A percentile compares a stretch with the other conserved stretches of the same genome.
Evolutionary conservation across 2,888 invertebrate genomes (phyloP).

Genomic region (Cerceris ruficornis): DNA sequence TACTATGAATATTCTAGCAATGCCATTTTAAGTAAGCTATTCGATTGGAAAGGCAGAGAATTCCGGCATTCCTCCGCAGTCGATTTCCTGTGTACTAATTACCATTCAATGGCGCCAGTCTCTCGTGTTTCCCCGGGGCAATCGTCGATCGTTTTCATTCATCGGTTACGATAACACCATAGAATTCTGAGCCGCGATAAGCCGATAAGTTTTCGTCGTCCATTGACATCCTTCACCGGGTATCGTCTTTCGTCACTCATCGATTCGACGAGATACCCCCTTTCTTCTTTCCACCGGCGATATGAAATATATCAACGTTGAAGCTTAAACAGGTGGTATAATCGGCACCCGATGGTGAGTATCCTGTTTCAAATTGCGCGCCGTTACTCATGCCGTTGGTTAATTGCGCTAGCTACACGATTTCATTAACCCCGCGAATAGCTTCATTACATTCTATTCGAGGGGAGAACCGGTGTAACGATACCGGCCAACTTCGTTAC

Average conservation of each 20-base stretch:
- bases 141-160: background rate
- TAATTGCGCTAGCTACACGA: constrained; percentile 47
- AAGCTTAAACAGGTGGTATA: constrained; percentile 57
- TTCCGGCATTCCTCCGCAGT: background rate
- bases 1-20: too few relatives aligned
- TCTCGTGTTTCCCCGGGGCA: background rate
- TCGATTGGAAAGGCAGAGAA: background rate
- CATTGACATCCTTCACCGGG: constrained; percentile 30
- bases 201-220: constrained; percentile 14
- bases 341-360: constrained; percentile 34
- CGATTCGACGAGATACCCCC: constrained; percentile 40
- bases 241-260: constrained; percentile 47
- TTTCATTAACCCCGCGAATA: constrained; percentile 46
- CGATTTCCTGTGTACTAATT: background rate
- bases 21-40: too few relatives aligned
- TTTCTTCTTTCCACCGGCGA: constrained; percentile 23
- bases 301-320: constrained; percentile 42
- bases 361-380: constrained; percentile 57
- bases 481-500: too few relatives aligned
- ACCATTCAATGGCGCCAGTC: background rate
- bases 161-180: background rate
- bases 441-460: constrained; percentile 39
- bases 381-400: constrained; percentile 39
- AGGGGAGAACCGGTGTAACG: background rate
- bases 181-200: background rate